A percentile compares a stretch with the other conserved stretches of the same genome.
Conservation (phyloP, 2,113 vertebrate genomes). For the Ophthalmolycus amberensis region DNA sequence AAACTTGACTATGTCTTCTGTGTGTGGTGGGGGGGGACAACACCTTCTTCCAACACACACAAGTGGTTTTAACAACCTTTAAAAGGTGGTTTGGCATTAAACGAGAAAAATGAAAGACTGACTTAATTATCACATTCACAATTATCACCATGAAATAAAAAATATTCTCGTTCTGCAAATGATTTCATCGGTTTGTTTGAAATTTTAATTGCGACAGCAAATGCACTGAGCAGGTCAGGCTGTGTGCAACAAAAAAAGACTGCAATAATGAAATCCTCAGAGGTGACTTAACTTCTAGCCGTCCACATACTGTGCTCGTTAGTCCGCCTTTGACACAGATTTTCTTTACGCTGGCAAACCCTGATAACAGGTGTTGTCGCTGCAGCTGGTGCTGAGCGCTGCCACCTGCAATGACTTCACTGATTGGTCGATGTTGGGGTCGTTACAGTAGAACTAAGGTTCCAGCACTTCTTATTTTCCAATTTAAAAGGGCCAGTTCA, state of each 20-base stretch:
- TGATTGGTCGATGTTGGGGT: conserved; percentile 35
- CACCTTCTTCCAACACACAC: background rate
- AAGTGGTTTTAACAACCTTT: conserved; percentile 25
- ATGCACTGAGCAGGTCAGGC: conserved; percentile 20
- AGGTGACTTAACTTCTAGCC: conserved; percentile 31
- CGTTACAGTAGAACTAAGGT: conserved; percentile 35
- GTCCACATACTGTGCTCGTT: conserved; percentile 49
- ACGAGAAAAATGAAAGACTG: background rate
- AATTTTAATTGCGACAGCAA: conserved; percentile 23
- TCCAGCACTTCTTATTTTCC: conserved; percentile 37
- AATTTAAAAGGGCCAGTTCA: background rate
- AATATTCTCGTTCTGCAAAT: conserved; percentile 28
- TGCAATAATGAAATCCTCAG: conserved; percentile 40
- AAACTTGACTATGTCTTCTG: background rate
- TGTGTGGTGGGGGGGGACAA: background rate
- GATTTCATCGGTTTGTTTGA: conserved; percentile 39
- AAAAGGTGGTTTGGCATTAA: conserved; percentile 12
- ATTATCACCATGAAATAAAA: conserved; percentile 28
- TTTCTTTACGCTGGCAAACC: conserved; percentile 43
- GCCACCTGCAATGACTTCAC: conserved; percentile 45
- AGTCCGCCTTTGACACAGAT: conserved; percentile 52
- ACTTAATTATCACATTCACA: conserved; percentile 32
- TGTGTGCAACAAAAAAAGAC: background rate
- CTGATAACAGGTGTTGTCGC: conserved; percentile 31
- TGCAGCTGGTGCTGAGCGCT: conserved; percentile 27